Conservation (phyloP, 2,888 invertebrate genomes). For the Tipula lateralis region DNA sequence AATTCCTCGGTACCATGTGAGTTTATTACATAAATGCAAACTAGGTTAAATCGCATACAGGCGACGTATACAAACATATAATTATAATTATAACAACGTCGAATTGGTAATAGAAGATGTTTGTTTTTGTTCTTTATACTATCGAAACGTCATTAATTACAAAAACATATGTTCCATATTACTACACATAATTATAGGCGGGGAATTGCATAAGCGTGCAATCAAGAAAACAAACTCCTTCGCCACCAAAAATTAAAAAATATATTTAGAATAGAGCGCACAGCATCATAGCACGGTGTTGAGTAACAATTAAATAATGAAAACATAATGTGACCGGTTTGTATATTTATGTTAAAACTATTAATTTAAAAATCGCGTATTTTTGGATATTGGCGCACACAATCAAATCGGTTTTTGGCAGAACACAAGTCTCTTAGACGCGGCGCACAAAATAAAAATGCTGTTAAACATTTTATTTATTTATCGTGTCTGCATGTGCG, state of each 20-base stretch:
- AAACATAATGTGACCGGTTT: neutral
- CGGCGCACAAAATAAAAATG: neutral
- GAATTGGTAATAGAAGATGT: neutral
- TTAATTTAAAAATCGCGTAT: neutral
- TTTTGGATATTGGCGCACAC: neutral
- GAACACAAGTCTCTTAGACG: neutral
- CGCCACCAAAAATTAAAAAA: neutral
- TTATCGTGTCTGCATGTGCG: neutral
- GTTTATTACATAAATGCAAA: too few relatives aligned
- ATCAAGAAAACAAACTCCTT: neutral
- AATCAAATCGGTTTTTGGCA: neutral
- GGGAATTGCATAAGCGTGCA: slow-evolving; percentile 7
- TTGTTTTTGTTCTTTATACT: neutral
- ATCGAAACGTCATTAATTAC: neutral
- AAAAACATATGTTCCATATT: neutral
- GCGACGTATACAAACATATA: neutral
- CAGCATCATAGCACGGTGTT: neutral
- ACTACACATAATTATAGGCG: neutral
- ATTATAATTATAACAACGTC: neutral
- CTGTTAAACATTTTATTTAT: neutral
- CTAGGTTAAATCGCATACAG: neutral
- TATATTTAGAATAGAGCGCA: neutral
- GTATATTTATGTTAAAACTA: neutral
- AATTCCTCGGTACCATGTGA: too few relatives aligned
- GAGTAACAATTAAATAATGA: neutral